Base-by-base conservation (phyloP, 2,113 vertebrate genomes). In the Heterochromis multidens region DNA sequence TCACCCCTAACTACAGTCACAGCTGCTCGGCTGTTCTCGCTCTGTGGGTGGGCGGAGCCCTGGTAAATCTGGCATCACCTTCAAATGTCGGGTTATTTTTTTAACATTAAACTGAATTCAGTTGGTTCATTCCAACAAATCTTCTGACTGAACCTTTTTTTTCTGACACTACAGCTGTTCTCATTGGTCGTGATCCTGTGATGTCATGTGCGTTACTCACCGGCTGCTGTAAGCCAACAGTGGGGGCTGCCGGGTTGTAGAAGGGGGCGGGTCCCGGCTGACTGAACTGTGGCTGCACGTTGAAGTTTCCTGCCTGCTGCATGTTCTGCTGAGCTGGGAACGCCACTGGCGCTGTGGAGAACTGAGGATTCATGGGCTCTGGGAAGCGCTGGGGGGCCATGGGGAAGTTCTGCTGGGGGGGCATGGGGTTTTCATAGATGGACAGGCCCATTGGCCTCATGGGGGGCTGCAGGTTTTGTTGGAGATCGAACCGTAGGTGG, bases 221-320 rank as follows among this genome's bases (percentile, higher is more conserved):
- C 95, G 96, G 96, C 84, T 96, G 96, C 82, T 96, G 92, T 82
- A 96, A 90, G 91, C 95, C 92, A 54, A 96, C 88, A 2, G 96
- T 67, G n/a, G 96, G 96, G 72, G 96, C 95, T 29, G 96, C 94
- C 7, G 97, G 96, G 62, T 96, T 97, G 7, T 97, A 98, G 93
- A 97, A 98, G 89, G 92, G 54, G 27, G 49, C 78, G 80, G 93
- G 81, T 52, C 25, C 87, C 0, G 85, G 83, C 40, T 95, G 94
- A 65, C 1, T 84, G 80, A 94, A 94, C 2, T 94, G 95, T 1
- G 93, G 95, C 94, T 97, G 96, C 87, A 97, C 95, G 88, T 92
- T 97, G 93, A 98, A 99, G 95, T 94, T 97, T 92, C 96, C 96
- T 79, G 95, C 95, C 2, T 54, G 80, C 56, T 90, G 89, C 56